Evolutionary conservation across 1,140 invertebrate genomes (phyloP), one percentile per base, ranked within the genome.

Genomic region (Arctopsyche grandis): DNA sequence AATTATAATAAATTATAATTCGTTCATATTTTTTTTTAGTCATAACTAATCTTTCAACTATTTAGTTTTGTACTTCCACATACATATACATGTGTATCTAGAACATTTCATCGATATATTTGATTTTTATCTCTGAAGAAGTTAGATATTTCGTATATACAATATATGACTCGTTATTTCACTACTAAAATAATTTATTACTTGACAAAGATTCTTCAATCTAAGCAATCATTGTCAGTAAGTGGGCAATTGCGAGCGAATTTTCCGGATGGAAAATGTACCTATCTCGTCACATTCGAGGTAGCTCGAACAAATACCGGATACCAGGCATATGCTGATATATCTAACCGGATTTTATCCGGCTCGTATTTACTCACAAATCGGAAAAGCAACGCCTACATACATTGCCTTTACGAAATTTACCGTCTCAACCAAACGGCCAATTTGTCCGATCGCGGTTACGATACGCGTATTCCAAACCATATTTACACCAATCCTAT

Each of bases 201-300:
- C n/a, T n/a, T n/a, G n/a, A n/a, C n/a, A n/a, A n/a, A n/a, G n/a
- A n/a, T n/a, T n/a, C n/a, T n/a, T 56, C 10, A 56, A 4, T n/a
- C 3, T 56, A 21, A 1, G 52, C 5, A 10, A 56, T 56, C 19
- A 4, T n/a, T 21, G 19, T 56, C 52, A 21, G 10, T 21, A 56
- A 56, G 1, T 16, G 14, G 1, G 14, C 19, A 56, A 16, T n/a
- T 21, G 19, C 52, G 14, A 21, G 14, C 52, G 19, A 16, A 10
- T 56, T 56, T 16, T 52, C 48, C 48, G 44, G 12, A 52, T 12
- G 12, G 16, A 3, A 5, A 3, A 38, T 7, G 3, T 38, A 52
- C 29, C 26, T n/a, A 56, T 82, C 80, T 79, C 80, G 80, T 82
- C 63, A 75, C 80, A 82, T 79, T 63, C 66, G 63, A 82, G 48